Percentiles rank a stretch among this genome's conserved stretches.
Conservation (phyloP, 2,797 vertebrate genomes). For the Sarcophilus harrisii region DNA sequence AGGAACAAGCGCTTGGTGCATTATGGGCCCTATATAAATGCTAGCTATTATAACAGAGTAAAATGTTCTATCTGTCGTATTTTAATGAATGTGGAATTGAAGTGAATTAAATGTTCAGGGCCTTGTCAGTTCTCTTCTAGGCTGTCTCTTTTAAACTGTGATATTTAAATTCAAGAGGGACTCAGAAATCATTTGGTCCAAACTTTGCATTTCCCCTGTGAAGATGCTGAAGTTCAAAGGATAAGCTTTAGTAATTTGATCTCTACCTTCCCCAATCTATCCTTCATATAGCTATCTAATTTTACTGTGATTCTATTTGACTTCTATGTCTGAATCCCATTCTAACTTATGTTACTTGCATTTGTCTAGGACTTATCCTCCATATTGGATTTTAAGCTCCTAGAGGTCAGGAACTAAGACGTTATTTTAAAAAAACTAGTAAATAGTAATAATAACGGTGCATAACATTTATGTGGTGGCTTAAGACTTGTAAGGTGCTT, state of each 20-base stretch:
- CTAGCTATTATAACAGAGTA: not conserved
- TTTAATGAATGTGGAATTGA: not conserved
- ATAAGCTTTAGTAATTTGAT: no score
- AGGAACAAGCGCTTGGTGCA: not conserved
- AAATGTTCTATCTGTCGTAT: not conserved
- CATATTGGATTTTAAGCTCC: not conserved
- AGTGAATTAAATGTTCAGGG: not conserved
- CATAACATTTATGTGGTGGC: not conserved
- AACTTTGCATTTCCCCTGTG: not conserved
- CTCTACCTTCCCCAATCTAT: not conserved
- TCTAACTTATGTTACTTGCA: not conserved
- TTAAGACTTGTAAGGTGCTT: not conserved
- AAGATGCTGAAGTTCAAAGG: not conserved
- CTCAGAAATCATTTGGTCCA: not conserved
- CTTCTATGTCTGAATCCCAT: not conserved
- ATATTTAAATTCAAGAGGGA: no score
- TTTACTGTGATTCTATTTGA: not conserved
- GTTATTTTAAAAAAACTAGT: not conserved
- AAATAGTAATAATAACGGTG: not conserved
- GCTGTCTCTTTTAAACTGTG: not conserved
- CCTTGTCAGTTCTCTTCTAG: not conserved
- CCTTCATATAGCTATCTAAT: not conserved
- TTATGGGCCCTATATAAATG: not conserved
- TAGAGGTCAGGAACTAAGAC: not conserved
- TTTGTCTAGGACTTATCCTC: not conserved